Base-by-base conservation (phyloP, 2,888 invertebrate species). In the Orchesella flavescens region DNA sequence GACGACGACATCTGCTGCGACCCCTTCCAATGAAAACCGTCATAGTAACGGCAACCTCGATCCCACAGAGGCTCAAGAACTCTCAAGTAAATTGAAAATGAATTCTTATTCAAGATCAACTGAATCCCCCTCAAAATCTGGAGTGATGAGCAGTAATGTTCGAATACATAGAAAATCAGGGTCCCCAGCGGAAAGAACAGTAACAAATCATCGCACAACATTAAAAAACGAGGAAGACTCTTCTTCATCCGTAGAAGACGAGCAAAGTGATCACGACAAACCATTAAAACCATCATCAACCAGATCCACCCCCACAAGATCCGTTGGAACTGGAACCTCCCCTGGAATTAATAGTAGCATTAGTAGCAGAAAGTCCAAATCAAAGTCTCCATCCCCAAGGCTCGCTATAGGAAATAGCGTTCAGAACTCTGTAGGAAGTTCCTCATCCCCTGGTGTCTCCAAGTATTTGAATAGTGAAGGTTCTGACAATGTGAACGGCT, bases 41-140 rank as follows among this genome's bases (percentile, higher is more conserved):
- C 84, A 86, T 83, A 76, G 79, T 24, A 84, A 84, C 49, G 83
- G 84, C 17, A 73, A 83, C 71, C 19, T 77, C n/a, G 82, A 85
- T 12, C 63, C 78, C 23, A 46, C 34, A 13, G 71, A 82, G 17
- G 49, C 34, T 23, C 34, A 66, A 10, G 73, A 72, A 5, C 23
- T 72, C 15, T 43, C 21, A 4, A 21, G 10, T 43, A 68, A 75
- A 57, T 15, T 63, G 5, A 74, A 69, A 43, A 19, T 68, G 19
- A 79, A 71, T 71, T 84, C 79, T 13, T 55, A 76, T 34, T 24
- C 77, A 21, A 76, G 83, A 72, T 65, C 69, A 68, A 59, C 78
- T 19, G 66, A 63, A 19, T 73, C 84, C 59, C 61, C 75, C 17
- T 77, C 81, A 76, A 73, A 75, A 71, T 84, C 84, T 19, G 46